phyloP scores from a whole-genome alignment of 30 jellyfish, hydroid and myxozoan species.

The Aurelia aurita region DNA sequence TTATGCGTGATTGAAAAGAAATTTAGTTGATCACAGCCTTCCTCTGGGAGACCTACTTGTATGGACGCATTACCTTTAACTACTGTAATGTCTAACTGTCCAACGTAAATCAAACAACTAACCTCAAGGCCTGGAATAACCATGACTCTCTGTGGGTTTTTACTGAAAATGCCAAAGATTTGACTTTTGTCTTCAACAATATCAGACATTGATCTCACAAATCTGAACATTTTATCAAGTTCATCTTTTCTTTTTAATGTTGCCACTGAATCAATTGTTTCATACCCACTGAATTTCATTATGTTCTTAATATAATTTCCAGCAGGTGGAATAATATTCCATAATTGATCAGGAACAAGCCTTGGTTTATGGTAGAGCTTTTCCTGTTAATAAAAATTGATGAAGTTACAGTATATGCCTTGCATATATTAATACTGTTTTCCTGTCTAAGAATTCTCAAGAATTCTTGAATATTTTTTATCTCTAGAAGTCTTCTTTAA shows the following conservation, averaged over 20 bases:
- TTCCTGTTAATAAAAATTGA: too few relatives aligned
- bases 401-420: too few relatives aligned
- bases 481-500: too few relatives aligned
- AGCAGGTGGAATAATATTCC: slow-evolving; percentile 44
- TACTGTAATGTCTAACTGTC: too few relatives aligned
- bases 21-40: too few relatives aligned
- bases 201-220: slow-evolving; percentile 47
- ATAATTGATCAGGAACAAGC: background rate
- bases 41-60: too few relatives aligned
- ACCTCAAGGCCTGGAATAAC: slow-evolving; percentile 47
- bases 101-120: slow-evolving; percentile 9
- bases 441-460: too few relatives aligned
- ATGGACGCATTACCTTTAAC: too few relatives aligned
- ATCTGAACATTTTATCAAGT: slow-evolving; percentile 25
- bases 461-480: too few relatives aligned
- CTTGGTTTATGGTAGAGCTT: too few relatives aligned
- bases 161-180: slow-evolving; percentile 34
- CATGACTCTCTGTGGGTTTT: slow-evolving; percentile 49
- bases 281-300: slow-evolving; percentile 39
- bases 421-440: too few relatives aligned
- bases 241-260: slow-evolving; percentile 6
- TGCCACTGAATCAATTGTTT: slow-evolving; percentile 22
- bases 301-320: slow-evolving; percentile 23
- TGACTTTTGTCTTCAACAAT: slow-evolving; percentile 44
- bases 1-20: too few relatives aligned